phyloP scores from a whole-genome alignment of 2,113 vertebrate genomes.

The Bettongia penicillata region DNA sequence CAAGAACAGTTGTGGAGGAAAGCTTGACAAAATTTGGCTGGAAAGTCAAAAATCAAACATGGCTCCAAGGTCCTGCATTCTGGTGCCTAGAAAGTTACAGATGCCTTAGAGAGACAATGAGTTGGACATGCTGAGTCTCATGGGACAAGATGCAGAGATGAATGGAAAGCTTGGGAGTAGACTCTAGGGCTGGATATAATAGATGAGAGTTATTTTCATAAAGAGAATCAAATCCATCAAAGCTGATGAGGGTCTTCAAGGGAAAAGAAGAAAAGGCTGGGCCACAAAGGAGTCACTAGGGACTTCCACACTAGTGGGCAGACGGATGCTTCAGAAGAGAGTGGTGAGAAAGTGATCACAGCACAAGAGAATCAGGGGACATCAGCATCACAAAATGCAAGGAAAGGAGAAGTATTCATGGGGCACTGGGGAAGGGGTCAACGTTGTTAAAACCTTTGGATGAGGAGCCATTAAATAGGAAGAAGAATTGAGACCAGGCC shows the following conservation, averaged over 20 bases:
- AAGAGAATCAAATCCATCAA: background rate
- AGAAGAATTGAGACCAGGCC: background rate
- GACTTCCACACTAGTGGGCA: background rate
- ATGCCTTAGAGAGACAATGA: background rate
- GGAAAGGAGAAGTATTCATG: background rate
- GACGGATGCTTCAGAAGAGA: background rate
- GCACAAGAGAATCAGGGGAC: background rate
- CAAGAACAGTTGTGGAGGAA: too few species aligned
- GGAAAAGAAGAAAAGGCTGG: background rate
- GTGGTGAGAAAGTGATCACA: background rate
- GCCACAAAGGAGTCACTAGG: background rate
- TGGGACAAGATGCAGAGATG: background rate
- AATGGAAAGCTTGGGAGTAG: background rate
- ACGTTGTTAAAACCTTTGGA: background rate
- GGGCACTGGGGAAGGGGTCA: background rate
- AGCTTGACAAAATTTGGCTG: too few species aligned
- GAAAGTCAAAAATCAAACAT: too few species aligned
- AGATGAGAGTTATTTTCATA: background rate
- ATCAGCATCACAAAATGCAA: background rate
- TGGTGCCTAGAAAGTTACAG: background rate
- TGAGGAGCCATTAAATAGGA: background rate
- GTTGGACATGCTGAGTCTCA: background rate
- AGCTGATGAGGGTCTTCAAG: background rate
- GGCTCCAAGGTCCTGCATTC: background rate
- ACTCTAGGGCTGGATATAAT: background rate